phyloP scores from a whole-genome alignment of 2,113 vertebrate genomes.

The Odontophorus gujanensis region DNA sequence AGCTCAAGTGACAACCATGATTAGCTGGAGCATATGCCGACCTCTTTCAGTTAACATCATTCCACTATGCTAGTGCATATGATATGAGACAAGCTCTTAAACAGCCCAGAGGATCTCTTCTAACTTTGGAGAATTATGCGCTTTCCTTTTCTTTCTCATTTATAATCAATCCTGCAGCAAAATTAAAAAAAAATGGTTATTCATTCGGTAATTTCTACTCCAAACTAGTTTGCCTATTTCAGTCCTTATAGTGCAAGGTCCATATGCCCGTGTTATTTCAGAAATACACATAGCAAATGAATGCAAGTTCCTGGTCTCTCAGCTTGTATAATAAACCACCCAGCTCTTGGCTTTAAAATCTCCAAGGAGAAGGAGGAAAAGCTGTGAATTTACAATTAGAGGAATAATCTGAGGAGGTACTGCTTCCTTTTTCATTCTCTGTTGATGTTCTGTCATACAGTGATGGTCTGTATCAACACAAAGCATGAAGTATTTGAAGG shows the following conservation, averaged over 20 bases:
- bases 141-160: background rate
- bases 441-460: background rate
- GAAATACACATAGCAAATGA: background rate
- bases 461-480: background rate
- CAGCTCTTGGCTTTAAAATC: background rate
- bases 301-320: background rate
- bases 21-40: conserved; percentile 32
- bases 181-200: background rate
- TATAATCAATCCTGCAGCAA: background rate
- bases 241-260: background rate
- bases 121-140: background rate
- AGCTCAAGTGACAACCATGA: conserved; percentile 12
- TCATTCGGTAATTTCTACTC: background rate
- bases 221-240: background rate
- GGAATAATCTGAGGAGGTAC: background rate
- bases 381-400: background rate
- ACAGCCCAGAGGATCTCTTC: background rate
- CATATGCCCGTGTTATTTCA: background rate
- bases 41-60: conserved; percentile 46
- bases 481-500: background rate
- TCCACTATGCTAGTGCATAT: background rate
- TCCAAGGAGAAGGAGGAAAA: background rate
- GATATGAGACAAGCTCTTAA: background rate
- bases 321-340: background rate
- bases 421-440: background rate